Evolutionary conservation across 2,888 invertebrate genomes (phyloP).

Genomic region (Yponomeuta plumbellus): DNA sequence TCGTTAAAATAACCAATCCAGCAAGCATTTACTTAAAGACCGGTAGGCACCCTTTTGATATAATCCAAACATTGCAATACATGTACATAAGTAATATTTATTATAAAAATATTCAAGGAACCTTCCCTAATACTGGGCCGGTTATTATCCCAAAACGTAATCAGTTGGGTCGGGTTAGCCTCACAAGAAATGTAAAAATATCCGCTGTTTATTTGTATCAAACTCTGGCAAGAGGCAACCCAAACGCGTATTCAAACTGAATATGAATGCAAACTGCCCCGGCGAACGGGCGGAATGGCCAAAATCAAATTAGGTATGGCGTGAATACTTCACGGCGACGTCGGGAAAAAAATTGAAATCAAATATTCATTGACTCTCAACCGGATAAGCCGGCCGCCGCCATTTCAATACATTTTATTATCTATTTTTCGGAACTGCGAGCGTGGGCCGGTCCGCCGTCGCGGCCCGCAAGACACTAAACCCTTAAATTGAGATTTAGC

Average conservation of each 20-base stretch:
- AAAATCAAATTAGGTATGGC: slow-evolving; percentile 77
- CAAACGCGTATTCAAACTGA: slow-evolving; percentile 73
- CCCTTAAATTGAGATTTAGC: slow-evolving; percentile 31
- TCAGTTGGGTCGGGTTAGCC: slow-evolving; percentile 72
- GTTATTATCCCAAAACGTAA: slow-evolving; percentile 70
- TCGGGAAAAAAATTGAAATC: slow-evolving; percentile 75
- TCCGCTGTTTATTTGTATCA: slow-evolving; percentile 76
- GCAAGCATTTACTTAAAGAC: slow-evolving; percentile 22
- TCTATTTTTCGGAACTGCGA: slow-evolving; percentile 56
- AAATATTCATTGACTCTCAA: slow-evolving; percentile 77
- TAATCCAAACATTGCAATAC: slow-evolving; percentile 23
- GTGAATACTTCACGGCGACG: slow-evolving; percentile 76
- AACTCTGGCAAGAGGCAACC: slow-evolving; percentile 69
- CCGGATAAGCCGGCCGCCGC: slow-evolving; percentile 74
- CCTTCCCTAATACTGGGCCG: slow-evolving; percentile 28
- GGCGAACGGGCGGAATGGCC: slow-evolving; percentile 71
- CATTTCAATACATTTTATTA: slow-evolving; percentile 76
- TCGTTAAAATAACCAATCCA: neutral
- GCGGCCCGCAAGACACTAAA: slow-evolving; percentile 36
- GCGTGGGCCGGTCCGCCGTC: slow-evolving; percentile 27
- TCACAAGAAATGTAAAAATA: slow-evolving; percentile 72
- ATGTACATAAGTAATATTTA: slow-evolving; percentile 19
- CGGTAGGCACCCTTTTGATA: slow-evolving; percentile 19
- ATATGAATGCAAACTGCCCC: slow-evolving; percentile 76
- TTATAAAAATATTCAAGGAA: slow-evolving; percentile 17